Evolutionary conservation across 2,888 invertebrate species (phyloP).

Genomic region (Palloptera scutellata): DNA sequence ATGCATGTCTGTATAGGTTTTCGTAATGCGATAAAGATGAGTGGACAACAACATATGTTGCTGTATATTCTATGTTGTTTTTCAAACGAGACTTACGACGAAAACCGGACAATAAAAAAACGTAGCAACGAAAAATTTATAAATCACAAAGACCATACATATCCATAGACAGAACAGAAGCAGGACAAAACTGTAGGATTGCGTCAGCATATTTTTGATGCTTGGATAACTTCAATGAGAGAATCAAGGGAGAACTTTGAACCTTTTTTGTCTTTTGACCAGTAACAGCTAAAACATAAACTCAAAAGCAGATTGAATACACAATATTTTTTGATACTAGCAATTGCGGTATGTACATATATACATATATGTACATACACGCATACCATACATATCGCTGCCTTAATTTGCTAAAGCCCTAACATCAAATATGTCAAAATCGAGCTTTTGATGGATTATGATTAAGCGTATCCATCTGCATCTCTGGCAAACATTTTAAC

Average conservation of each 20-base stretch:
- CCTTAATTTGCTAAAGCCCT: too few species aligned
- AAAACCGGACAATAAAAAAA: too few species aligned
- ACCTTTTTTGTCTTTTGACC: not conserved
- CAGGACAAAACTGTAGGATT: slow-evolving; percentile 1
- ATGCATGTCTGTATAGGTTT: slow-evolving; percentile 10
- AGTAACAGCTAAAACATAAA: not conserved
- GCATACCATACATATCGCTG: too few species aligned
- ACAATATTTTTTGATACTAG: not conserved
- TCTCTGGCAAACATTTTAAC: too few species aligned
- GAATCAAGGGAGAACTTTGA: slow-evolving; percentile 10
- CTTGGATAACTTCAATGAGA: slow-evolving; percentile 15
- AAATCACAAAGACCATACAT: not conserved
- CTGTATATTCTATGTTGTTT: not conserved
- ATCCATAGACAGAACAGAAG: not conserved
- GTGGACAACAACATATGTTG: slow-evolving; percentile 51
- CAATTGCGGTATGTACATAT: too few species aligned
- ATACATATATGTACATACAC: too few species aligned
- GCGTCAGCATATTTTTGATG: slow-evolving; percentile 19
- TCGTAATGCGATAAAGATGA: slow-evolving; percentile 51
- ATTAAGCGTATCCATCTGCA: too few species aligned
- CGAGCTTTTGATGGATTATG: too few species aligned
- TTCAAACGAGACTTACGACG: too few species aligned
- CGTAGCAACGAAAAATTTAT: too few species aligned
- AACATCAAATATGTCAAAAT: too few species aligned
- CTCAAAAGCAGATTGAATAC: slow-evolving; percentile 14